A percentile compares a stretch with the other conserved stretches of the same genome.
Evolutionary conservation across 1,140 invertebrate genomes (phyloP).

Genomic region (Eufriesea mexicana): DNA sequence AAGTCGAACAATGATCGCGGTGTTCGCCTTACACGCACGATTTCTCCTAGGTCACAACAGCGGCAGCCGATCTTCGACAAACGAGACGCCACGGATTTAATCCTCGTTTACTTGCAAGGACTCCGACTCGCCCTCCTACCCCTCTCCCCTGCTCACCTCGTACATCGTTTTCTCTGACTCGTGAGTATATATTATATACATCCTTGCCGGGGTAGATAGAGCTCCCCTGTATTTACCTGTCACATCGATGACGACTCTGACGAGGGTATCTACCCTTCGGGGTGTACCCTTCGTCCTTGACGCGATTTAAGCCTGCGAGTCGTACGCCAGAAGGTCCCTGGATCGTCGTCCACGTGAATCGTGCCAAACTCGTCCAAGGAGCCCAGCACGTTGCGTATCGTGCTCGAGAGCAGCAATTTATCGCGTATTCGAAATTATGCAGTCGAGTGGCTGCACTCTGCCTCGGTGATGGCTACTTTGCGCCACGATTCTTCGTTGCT

Average conservation of each 20-base stretch:
- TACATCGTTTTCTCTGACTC: conserved; percentile 32
- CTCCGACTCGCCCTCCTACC: conserved; percentile 27
- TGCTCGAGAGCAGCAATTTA: conserved; percentile 44
- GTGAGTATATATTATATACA: conserved; percentile 51
- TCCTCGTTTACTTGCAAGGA: conserved; percentile 73
- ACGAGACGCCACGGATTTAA: conserved; percentile 71
- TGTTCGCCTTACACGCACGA: conserved; percentile 68
- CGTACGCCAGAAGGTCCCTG: conserved; percentile 14
- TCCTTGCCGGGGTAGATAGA: conserved; percentile 42
- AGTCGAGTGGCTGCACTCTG: conserved; percentile 35
- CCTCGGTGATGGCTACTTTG: conserved; percentile 31
- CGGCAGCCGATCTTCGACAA: conserved; percentile 61
- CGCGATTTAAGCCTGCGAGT: conserved; percentile 47
- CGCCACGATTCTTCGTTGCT: neutral
- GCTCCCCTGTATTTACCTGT: conserved; percentile 76
- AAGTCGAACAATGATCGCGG: conserved; percentile 43
- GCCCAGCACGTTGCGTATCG: conserved; percentile 22
- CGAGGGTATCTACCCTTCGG: conserved; percentile 75
- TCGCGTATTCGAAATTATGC: conserved; percentile 46
- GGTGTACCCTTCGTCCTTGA: conserved; percentile 66
- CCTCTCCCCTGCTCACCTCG: neutral
- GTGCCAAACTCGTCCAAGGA: conserved; percentile 51
- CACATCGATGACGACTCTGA: conserved; percentile 78
- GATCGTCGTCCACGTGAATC: conserved; percentile 31
- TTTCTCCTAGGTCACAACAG: conserved; percentile 68